Percentiles rank a stretch among this genome's conserved stretches.
phyloP scores from a whole-genome alignment of 2,113 vertebrate species.

The Sitta europaea region DNA sequence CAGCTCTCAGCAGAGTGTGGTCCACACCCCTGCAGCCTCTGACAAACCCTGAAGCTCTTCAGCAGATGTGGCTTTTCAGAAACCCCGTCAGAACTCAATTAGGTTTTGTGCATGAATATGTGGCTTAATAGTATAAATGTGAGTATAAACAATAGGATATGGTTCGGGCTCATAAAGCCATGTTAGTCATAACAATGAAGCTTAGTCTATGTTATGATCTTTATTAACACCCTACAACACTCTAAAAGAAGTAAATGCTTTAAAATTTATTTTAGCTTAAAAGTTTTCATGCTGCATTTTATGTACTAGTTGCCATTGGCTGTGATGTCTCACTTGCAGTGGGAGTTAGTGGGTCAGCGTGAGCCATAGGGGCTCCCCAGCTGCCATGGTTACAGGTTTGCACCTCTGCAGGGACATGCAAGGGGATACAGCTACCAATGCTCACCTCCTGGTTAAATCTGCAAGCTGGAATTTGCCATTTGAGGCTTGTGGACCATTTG shows the following conservation, averaged over 20 bases:
- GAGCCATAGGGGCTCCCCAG: neutral
- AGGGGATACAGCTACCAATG: neutral
- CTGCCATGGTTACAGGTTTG: neutral
- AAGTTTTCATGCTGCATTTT: neutral
- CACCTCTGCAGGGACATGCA: neutral
- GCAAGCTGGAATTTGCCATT: neutral
- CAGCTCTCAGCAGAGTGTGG: neutral
- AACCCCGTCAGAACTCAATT: neutral
- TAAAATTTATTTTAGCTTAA: neutral
- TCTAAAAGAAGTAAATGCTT: neutral
- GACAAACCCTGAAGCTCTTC: neutral
- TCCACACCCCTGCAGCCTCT: neutral
- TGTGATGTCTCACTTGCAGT: neutral
- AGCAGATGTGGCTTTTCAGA: conserved; percentile 4
- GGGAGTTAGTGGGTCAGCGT: neutral
- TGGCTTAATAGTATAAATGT: neutral
- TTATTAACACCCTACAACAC: neutral
- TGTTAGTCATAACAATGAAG: neutral
- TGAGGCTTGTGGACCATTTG: neutral
- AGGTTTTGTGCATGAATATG: neutral
- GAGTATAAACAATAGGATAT: neutral
- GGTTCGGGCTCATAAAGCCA: neutral
- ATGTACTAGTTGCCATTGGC: neutral
- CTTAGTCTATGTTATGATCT: neutral
- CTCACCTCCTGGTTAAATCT: neutral